Base-by-base conservation (phyloP, 2,113 vertebrate species). In the Cyanistes caeruleus region DNA sequence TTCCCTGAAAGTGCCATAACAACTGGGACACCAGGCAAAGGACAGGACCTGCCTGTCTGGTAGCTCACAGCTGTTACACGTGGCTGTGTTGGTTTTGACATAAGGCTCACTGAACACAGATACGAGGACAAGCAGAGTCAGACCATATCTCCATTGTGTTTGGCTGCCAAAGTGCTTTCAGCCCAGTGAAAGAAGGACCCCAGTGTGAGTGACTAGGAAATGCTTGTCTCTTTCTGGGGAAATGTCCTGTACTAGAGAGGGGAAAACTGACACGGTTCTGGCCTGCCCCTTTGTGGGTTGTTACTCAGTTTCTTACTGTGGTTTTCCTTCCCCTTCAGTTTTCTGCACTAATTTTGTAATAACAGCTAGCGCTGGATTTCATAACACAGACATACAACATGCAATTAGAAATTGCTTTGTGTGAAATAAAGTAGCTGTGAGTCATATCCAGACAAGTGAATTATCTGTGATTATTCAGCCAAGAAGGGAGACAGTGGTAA, bases 381-480 rank as follows among this genome's bases (percentile, higher is more conserved):
- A 77, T 96, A 97, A 95, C 88, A 88, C 55, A 95, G 93, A 86
- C 83, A 90, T 74, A 84, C 90, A 97, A 97, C 96, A 95, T 95
- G 94, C 93, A 97, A 95, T 97, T 97, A 97, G 93, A 90, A 89
- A 87, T 80, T 55, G 89, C 86, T 96, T 96, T 97, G 93, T 96
- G 93, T 81, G 80, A 92, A 93, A 78, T 95, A 92, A 93, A 95
- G 93, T 92, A 95, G 90, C 95, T 95, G 90, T 97, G 96, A 97
- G 93, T 97, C 96, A 97, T 86, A 95, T 62, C 73, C 95, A 93
- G 94, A 93, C 89, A 96, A 96, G 95, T 90, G 95, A 96, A 97
- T 95, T 96, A 95, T 95, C 83, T 91, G 73, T 95, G 94, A 93
- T 92, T 95, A 93, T 95, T 96, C 89, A 95, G 76, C 86, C 91